Evolutionary conservation across 2,888 invertebrate genomes (phyloP).

Genomic region (Noctua fimbriata): DNA sequence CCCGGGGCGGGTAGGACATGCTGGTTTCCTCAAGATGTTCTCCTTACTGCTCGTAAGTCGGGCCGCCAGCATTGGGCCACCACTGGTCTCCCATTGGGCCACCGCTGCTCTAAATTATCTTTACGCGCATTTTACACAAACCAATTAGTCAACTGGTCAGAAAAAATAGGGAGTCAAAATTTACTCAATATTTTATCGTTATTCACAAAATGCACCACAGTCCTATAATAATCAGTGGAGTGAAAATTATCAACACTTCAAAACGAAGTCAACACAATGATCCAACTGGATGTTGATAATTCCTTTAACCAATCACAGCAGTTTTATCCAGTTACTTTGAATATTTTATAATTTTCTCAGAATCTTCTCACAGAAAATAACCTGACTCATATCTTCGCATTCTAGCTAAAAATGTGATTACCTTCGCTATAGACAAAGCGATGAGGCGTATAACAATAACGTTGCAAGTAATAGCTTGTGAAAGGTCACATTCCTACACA

Average conservation of each 20-base stretch:
- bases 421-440: slow-evolving; percentile 64
- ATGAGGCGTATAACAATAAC: slow-evolving; percentile 63
- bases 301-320: neutral
- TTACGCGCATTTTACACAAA: neutral
- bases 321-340: neutral
- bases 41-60: no score
- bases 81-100: no score
- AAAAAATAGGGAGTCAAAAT: neutral
- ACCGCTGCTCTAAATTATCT: no score
- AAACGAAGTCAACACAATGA: neutral
- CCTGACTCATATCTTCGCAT: slow-evolving; percentile 22
- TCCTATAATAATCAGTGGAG: neutral
- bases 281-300: neutral
- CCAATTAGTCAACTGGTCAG: neutral
- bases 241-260: neutral
- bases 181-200: neutral
- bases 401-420: slow-evolving; percentile 44
- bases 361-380: neutral
- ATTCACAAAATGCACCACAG: neutral
- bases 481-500: slow-evolving; percentile 69
- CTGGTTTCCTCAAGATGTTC: no score
- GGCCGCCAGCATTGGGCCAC: no score
- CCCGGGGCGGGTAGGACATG: no score
- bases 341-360: neutral
- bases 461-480: slow-evolving; percentile 57